Conservation (phyloP, 2,797 vertebrate genomes). For the Tapera naevia region DNA sequence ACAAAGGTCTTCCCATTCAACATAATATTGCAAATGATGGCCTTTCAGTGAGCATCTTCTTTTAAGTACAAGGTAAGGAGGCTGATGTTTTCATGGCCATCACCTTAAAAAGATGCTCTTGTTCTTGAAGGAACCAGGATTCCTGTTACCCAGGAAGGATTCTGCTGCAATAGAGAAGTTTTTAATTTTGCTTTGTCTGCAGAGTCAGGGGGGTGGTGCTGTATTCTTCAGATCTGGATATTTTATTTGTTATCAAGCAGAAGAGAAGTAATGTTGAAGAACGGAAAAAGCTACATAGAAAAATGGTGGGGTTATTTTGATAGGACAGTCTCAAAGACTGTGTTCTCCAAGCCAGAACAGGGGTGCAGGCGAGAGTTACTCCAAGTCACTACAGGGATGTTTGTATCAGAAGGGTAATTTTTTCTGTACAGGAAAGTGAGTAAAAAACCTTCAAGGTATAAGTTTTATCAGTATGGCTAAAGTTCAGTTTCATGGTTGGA, state of each 20-base stretch:
- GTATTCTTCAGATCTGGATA: neutral
- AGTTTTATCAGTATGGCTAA: neutral
- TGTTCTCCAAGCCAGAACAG: neutral
- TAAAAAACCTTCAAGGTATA: neutral
- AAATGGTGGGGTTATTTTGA: neutral
- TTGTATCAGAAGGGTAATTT: neutral
- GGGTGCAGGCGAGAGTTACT: neutral
- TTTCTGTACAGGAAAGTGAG: neutral
- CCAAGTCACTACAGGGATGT: neutral
- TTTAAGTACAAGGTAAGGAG: neutral
- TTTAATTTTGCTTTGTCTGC: neutral
- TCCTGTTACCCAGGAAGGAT: neutral
- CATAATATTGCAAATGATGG: neutral
- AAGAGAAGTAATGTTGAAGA: neutral
- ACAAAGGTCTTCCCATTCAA: neutral
- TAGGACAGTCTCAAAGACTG: neutral
- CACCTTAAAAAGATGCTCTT: neutral
- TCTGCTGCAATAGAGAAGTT: neutral
- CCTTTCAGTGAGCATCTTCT: neutral
- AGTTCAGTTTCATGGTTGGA: neutral
- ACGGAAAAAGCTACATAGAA: rapidly evolving
- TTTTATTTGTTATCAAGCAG: neutral
- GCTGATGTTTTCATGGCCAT: neutral
- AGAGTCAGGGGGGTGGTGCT: neutral
- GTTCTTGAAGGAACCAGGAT: neutral